Evolutionary conservation across 2,113 vertebrate genomes (phyloP), one percentile per base, ranked within the genome.

Genomic region (Gobiocypris rarus): DNA sequence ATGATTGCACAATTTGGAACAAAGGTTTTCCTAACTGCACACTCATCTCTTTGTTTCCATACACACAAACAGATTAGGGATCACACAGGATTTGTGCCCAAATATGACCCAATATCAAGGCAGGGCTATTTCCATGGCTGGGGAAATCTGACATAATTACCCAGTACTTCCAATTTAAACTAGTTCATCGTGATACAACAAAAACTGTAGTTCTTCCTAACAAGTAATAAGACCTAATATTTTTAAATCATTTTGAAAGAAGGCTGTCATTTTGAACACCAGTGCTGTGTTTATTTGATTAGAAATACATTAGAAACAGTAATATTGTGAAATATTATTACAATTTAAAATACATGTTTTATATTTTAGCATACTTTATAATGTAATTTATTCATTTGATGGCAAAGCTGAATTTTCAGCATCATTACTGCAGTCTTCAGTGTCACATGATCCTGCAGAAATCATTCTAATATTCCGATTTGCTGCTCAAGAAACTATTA

Each of bases 1-100:
- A 92, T 90, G 93, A 91, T 91, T 93, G 92, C 92, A 89, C 91
- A 91, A 93, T 92, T 91, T 91, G 81, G 54, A 91, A 95, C 93
- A 95, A 95, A 83, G 90, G 91, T 90, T 89, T 90, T 91, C 91
- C 91, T 88, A 92, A 94, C 93, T 89, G 90, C 87, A 91, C 90
- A 91, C 92, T 89, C 91, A 90, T 75, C 88, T 86, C 90, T 92
- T 93, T 93, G 92, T 94, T 87, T 79, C 59, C 86, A 85, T 87
- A 75, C 85, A 75, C 87, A 91, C 89, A 93, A 90, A 93, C 89
- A 89, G 89, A 87, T 63, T 81, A 87, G 48, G 86, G 81, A 77
- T 75, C 73, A 81, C 83, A 85, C 59, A 73, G 59, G n/a, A 81
- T 61, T 26, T 58, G 13, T 83, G 71, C 22, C 65, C 65, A 69